These are phyloP conservation scores for Stictocephala bisonia DNA, from an alignment of 2,888 invertebrate genomes.

Conservation along the genomic window DNA sequence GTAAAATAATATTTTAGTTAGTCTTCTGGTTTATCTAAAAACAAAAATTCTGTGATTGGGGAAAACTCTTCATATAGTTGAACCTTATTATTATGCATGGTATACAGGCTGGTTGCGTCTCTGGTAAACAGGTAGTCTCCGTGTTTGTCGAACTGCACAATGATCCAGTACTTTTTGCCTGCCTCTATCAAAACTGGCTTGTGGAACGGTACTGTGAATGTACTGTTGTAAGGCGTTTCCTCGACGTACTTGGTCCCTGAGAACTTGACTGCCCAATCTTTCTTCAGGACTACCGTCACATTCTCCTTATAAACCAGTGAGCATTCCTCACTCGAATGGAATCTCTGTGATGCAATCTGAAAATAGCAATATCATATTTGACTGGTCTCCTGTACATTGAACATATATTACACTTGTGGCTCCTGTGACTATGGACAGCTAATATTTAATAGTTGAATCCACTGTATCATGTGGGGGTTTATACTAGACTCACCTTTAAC, in stretches of 20 bases:
- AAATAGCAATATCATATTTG: no score
- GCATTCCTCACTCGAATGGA: neutral
- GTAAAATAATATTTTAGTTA: no score
- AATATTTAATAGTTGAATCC: neutral
- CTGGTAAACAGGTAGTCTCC: conserved; percentile 42
- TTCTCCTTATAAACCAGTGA: conserved; percentile 43
- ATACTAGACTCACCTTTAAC: no score
- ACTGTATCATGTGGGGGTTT: no score
- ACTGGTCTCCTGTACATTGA: no score
- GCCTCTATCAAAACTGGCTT: conserved; percentile 44
- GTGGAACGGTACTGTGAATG: conserved; percentile 35
- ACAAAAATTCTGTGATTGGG: conserved; percentile 44
- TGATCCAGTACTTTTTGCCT: conserved; percentile 44
- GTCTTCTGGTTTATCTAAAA: conserved; percentile 37
- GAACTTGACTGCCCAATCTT: conserved; percentile 48
- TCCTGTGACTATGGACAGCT: no score
- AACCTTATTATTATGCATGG: conserved; percentile 23
- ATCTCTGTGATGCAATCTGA: conserved; percentile 45
- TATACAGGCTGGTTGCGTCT: conserved; percentile 29
- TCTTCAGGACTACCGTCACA: conserved; percentile 44
- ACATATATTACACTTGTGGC: no score
- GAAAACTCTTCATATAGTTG: conserved; percentile 43
- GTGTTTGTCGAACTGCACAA: conserved; percentile 44
- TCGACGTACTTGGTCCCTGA: conserved; percentile 32
- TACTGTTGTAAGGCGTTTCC: conserved; percentile 28